Evolutionary conservation across 2,113 vertebrate genomes (phyloP).

Genomic region (Strigops habroptila): DNA sequence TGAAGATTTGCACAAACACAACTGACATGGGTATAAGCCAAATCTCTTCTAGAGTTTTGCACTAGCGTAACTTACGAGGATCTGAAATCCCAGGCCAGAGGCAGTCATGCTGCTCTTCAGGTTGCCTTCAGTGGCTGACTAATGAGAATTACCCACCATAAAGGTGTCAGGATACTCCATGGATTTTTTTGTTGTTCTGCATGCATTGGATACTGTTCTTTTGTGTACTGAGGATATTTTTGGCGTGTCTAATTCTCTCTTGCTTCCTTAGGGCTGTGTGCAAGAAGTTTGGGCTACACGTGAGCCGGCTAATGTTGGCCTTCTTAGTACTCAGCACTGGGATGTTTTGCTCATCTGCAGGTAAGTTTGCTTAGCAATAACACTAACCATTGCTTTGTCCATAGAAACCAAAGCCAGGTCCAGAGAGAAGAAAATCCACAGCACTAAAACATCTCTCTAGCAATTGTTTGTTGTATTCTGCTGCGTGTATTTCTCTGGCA

Average conservation of each 20-base stretch:
- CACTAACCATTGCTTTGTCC: not conserved
- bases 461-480: not conserved
- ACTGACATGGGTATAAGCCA: not conserved
- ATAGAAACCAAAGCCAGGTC: not conserved
- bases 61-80: not conserved
- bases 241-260: not conserved
- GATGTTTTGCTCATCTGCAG: constrained; percentile 96
- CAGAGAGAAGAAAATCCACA: not conserved
- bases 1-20: not conserved
- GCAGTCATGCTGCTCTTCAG: not conserved
- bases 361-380: constrained; percentile 65
- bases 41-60: not conserved
- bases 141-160: not conserved
- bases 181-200: not conserved
- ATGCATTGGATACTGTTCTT: not conserved
- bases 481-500: not conserved
- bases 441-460: not conserved
- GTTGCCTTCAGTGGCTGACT: not conserved
- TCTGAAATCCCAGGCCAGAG: not conserved
- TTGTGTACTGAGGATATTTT: not conserved
- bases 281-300: constrained; percentile 96
- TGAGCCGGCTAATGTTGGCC: constrained; percentile 92
- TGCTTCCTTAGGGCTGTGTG: constrained; percentile 86
- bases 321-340: constrained; percentile 95
- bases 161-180: not conserved